A percentile compares a stretch with the other conserved stretches of the same genome.
Evolutionary conservation across 2,113 vertebrate species (phyloP).

Genomic region (Scomber japonicus): DNA sequence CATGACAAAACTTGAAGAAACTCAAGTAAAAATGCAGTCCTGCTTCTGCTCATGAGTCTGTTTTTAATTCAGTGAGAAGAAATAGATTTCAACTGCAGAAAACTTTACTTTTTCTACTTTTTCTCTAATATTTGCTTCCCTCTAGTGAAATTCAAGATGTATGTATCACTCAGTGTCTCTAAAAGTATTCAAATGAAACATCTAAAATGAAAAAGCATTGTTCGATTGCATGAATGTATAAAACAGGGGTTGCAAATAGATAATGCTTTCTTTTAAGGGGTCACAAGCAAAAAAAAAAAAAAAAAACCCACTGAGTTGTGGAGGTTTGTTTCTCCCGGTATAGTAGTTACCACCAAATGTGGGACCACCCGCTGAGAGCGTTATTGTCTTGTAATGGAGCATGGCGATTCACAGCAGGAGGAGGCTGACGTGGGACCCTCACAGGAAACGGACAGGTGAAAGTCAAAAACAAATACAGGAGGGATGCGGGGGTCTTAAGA

Average conservation of each 20-base stretch:
- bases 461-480: constrained; percentile 73
- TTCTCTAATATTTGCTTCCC: no score
- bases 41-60: no score
- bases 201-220: background rate
- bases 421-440: constrained; percentile 74
- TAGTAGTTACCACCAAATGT: background rate
- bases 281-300: background rate
- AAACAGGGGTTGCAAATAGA: background rate
- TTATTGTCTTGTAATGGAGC: constrained; percentile 81
- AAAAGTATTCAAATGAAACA: background rate
- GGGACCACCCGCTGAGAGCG: constrained; percentile 78
- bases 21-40: no score
- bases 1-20: no score
- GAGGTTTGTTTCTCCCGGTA: background rate
- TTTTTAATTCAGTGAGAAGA: no score
- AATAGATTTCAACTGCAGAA: no score
- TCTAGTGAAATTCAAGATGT: no score
- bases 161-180: no score
- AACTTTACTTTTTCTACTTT: no score
- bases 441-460: constrained; percentile 78
- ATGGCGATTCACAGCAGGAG: constrained; percentile 54
- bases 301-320: background rate
- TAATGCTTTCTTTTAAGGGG: background rate
- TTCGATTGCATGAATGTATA: background rate
- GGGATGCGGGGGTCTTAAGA: constrained; percentile 57